Conservation (phyloP, 1,140 invertebrate species). For the Drosophila asahinai region DNA sequence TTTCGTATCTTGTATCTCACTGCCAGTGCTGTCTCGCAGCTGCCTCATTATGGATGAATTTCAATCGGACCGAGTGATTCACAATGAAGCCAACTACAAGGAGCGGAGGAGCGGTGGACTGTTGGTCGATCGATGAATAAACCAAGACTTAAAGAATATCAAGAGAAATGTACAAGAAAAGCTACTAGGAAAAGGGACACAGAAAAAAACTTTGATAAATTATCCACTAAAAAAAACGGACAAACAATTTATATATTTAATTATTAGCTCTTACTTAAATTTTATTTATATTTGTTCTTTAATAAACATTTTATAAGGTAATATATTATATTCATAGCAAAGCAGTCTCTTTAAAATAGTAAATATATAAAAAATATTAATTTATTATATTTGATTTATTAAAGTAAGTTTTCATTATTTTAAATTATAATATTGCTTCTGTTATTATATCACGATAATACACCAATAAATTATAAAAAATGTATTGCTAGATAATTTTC, state of each 20-base stretch:
- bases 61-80: slow-evolving; percentile 51
- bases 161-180: neutral
- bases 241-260: too few relatives aligned
- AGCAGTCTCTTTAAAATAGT: too few relatives aligned
- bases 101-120: neutral
- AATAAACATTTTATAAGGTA: neutral
- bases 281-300: neutral
- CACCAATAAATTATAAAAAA: too few relatives aligned
- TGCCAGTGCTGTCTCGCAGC: slow-evolving; percentile 54
- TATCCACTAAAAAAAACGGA: too few relatives aligned
- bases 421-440: too few relatives aligned
- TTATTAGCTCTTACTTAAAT: too few relatives aligned
- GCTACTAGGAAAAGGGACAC: neutral
- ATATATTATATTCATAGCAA: too few relatives aligned
- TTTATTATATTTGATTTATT: neutral
- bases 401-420: neutral
- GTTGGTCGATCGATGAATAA: slow-evolving; percentile 1
- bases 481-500: neutral
- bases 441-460: too few relatives aligned
- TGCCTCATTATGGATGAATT: slow-evolving; percentile 60
- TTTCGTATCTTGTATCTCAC: slow-evolving; percentile 49
- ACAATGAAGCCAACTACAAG: slow-evolving; percentile 32
- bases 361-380: too few relatives aligned
- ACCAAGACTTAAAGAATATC: neutral
- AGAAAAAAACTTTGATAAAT: too few relatives aligned